Conservation (phyloP, 2,888 invertebrate species). For the Melikaiella ostensackeni region DNA sequence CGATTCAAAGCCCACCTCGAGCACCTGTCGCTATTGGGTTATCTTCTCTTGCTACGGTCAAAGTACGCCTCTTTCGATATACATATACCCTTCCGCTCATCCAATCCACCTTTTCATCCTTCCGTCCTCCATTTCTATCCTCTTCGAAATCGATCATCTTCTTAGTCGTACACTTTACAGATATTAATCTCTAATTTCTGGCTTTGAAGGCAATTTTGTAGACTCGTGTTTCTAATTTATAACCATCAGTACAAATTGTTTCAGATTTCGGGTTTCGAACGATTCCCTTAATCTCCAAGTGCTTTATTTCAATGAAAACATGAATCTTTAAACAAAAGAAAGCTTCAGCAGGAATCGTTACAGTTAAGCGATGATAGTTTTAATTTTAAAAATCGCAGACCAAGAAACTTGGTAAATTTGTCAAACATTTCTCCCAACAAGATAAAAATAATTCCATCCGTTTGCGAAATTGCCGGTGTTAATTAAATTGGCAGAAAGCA, state of each 20-base stretch:
- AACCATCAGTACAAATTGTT: slow-evolving; percentile 22
- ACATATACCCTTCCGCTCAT: slow-evolving; percentile 18
- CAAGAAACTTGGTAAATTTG: background rate
- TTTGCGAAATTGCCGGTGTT: background rate
- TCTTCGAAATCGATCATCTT: slow-evolving; percentile 13
- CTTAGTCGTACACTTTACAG: slow-evolving; percentile 5
- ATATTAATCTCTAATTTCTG: slow-evolving; percentile 14
- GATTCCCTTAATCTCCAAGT: background rate
- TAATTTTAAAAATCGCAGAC: background rate
- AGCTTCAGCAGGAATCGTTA: too few species aligned
- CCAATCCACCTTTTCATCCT: slow-evolving; percentile 32
- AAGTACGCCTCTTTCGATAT: slow-evolving; percentile 28
- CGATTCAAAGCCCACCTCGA: slow-evolving; percentile 38
- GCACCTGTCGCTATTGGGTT: slow-evolving; percentile 53
- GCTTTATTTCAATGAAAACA: background rate
- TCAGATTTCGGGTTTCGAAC: background rate
- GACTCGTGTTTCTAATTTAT: slow-evolving; percentile 9
- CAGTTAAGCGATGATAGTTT: too few species aligned
- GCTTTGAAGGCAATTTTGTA: background rate
- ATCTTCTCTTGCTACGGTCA: slow-evolving; percentile 35
- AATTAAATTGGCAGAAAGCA: slow-evolving; percentile 22
- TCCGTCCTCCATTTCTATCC: slow-evolving; percentile 32
- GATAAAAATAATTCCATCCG: background rate
- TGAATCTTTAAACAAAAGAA: too few species aligned
- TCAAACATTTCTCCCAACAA: background rate